Base-by-base conservation (phyloP, 2,797 vertebrate genomes). In the Ambastaia sidthimunki region DNA sequence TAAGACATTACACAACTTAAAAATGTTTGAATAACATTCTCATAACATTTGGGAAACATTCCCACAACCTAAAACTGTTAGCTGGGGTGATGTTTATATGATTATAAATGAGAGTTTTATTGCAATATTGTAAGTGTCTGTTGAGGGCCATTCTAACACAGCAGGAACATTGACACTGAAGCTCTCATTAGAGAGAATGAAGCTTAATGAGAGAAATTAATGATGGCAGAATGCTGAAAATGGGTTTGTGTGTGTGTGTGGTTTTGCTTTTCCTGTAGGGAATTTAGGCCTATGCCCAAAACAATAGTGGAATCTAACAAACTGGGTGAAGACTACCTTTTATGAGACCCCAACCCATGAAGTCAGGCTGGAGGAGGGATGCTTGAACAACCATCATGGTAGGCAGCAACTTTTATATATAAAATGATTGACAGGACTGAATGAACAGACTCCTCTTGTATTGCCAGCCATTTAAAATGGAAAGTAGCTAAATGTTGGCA, bases 171-270 rank as follows among this genome's bases (percentile, higher is more conserved):
- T 78, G 76, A 71, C 68, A 78, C 76, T 47, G 23, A 78, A n/a
- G 37, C 76, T 62, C 68, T 71, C 68, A 78, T 78, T 78, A 65
- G 68, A 71, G 19, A 65, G 68, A 63, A 78, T 65, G 68, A 71
- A 57, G 28, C 76, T 63, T 78, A 78, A 78, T 78, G 76, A 78
- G 68, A 71, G 68, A 78, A 78, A 78, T 78, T 78, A 78, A 78
- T 71, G 57, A 78, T 71, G 76, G n/a, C 47, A 62, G 57, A 69
- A 71, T 71, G 16, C n/a, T 7, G 54, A 31, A 34, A 54, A 31
- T 63, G 47, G 21, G 18, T 19, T 3, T 28, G 76, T 71, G 47
- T 3, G 25, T 57, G n/a, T 19, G 75, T 41, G 37, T 41, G 37
- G 37, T 7, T 11, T 44, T 44, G 9, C 41, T 44, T 63, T 63